phyloP scores from a whole-genome alignment of 2,797 vertebrate genomes.

The Sciurus vulgaris region DNA sequence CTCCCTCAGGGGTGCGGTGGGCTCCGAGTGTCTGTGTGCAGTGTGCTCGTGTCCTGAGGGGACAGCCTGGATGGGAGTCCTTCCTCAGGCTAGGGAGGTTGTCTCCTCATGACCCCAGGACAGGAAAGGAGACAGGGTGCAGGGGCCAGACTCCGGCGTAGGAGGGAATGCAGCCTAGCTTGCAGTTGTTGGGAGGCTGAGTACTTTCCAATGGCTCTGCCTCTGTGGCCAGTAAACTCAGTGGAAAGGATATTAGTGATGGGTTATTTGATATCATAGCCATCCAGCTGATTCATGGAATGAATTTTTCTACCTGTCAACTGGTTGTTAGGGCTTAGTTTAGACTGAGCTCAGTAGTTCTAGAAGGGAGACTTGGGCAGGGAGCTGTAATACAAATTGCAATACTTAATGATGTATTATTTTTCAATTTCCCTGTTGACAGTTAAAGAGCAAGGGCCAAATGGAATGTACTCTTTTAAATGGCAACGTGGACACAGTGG shows the following conservation, averaged over 20 bases:
- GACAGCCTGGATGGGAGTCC: no score
- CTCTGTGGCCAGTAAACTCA: conserved; percentile 40
- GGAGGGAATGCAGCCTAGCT: background rate
- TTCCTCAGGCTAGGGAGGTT: background rate
- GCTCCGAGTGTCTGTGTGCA: background rate
- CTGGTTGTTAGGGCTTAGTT: background rate
- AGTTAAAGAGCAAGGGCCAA: conserved; percentile 71
- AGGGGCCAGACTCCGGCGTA: background rate
- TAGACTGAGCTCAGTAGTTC: background rate
- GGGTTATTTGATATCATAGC: conserved; percentile 16
- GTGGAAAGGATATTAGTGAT: conserved; percentile 16
- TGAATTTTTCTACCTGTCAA: conserved; percentile 25
- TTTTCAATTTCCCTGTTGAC: conserved; percentile 48
- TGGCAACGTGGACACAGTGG: conserved; percentile 78
- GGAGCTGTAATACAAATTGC: conserved; percentile 18
- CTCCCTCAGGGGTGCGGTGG: background rate
- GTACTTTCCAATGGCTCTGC: background rate
- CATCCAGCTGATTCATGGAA: background rate
- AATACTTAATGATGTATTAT: conserved; percentile 74
- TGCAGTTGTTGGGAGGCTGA: background rate
- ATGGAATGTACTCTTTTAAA: conserved; percentile 79
- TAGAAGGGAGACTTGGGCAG: background rate
- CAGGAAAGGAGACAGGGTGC: background rate
- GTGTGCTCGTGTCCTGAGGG: background rate
- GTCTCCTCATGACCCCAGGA: background rate